Base-by-base conservation (phyloP, 2,888 invertebrate species). In the Limnephilus marmoratus region DNA sequence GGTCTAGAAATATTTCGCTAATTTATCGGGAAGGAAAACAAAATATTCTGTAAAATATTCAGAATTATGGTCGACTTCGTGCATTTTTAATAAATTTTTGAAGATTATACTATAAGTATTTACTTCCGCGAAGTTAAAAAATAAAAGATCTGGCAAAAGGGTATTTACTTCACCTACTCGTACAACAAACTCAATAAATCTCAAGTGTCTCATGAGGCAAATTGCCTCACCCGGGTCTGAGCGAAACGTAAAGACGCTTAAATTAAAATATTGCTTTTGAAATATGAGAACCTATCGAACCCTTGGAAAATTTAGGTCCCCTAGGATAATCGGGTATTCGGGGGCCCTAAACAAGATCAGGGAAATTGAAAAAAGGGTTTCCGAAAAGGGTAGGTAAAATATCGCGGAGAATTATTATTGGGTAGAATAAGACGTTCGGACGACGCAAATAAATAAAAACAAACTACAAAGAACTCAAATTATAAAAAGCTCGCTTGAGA, bases 231-330 rank as follows among this genome's bases (percentile, higher is more conserved):
- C 13, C 34, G 31, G 34, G 24, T 68, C 68, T 68, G 68, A 68
- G 53, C 87, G 68, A 31, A 53, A 68, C 68, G 53, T 87, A 87
- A 53, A 87, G 53, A 87, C 53, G 15, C 87, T 68, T 53, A 87
- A 87, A 87, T 87, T 87, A 87, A 53, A 87, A 87, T 87, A 87
- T 87, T n/a, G 53, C 53, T 68, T 87, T 87, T 68, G 87, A 68
- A 87, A 87, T 87, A 87, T 87, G 87, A 87, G 87, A 87, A 37
- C 53, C 87, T 68, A 87, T 87, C 87, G 68, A 87, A 86, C 87
- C 87, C 87, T 87, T 37, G 68, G 34, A 87, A 87, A 31, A 87
- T 87, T 53, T 53, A 37, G 53, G 87, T 87, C 87, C 87, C 87
- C 29, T 9, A 87, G 87, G 85, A 85, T 87, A 87, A 87, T 87